Evolutionary conservation across 2,797 vertebrate genomes (phyloP).

Genomic region (Phalanger gymnotis): DNA sequence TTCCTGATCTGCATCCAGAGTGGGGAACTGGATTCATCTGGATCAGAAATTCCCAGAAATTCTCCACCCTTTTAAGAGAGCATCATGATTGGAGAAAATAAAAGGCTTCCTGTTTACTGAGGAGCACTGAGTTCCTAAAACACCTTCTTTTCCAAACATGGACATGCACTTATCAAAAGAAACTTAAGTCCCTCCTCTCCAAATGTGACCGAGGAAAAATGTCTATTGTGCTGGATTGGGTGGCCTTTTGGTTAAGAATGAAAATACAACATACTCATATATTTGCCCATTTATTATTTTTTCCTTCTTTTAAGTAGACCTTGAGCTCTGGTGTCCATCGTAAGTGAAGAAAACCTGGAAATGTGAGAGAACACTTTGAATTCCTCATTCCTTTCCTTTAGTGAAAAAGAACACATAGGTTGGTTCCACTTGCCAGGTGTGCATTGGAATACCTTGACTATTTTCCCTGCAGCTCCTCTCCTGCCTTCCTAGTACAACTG

Average conservation of each 20-base stretch:
- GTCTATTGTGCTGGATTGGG: not conserved
- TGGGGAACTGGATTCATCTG: not conserved
- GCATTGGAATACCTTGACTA: conserved; percentile 34
- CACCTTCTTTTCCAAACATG: not conserved
- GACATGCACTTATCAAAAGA: not conserved
- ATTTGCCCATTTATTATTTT: conserved; percentile 29
- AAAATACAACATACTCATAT: not conserved
- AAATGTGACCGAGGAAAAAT: conserved; percentile 1
- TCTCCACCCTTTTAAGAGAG: not conserved
- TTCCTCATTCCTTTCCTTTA: conserved; percentile 66
- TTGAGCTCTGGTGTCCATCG: conserved; percentile 58
- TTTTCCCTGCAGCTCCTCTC: conserved; percentile 39
- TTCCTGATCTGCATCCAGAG: not conserved
- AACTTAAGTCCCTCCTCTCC: conserved; percentile 21
- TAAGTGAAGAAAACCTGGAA: conserved; percentile 66
- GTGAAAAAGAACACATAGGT: conserved; percentile 60
- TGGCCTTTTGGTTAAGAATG: conserved; percentile 43
- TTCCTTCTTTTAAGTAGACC: conserved; percentile 56
- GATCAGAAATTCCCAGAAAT: conserved; percentile 8
- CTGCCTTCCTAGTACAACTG: conserved; percentile 50
- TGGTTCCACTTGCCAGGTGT: conserved; percentile 23
- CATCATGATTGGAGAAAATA: not conserved
- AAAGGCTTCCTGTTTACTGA: not conserved
- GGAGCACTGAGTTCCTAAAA: not conserved
- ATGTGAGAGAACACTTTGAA: conserved; percentile 53